Evolutionary conservation across 92 coral and sea anemone genomes (phyloP), one percentile per base, ranked within the genome.

Genomic region (Porites lobata): DNA sequence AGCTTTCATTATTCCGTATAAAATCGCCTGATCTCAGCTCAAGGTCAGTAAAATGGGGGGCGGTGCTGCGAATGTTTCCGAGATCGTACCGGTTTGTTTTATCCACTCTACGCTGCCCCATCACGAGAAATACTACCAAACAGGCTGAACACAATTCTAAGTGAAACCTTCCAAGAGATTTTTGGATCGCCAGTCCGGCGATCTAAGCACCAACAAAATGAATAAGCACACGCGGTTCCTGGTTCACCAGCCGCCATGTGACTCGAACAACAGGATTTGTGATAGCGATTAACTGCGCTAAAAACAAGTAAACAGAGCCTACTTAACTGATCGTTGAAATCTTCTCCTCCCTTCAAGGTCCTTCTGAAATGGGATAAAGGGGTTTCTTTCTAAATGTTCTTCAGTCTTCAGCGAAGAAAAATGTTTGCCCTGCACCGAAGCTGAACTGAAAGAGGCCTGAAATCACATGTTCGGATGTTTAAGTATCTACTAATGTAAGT

Each of bases 21-120:
- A 83, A 64, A 29, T 83, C 81, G 71, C 61, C 61, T 11, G 80
- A 84, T n/a, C 73, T 56, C 20, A 84, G 57, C 54, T 84, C 20
- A 13, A 84, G 64, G 52, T 54, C 80, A 22, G 54, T 53, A 12
- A 84, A 22, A 52, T 72, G 22, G 70, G 87, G 87, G 69, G 38
- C 32, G 56, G 80, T 59, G 81, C 71, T 32, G 54, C 70, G 72
- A 65, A 81, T 65, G 11, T 20, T 19, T 18, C 9, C 20, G 32
- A 81, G 22, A 47, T 81, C 85, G 58, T 64, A 15, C 24, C 19
- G 51, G 7, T 65, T 65, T 76, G 50, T 63, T 65, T 81, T 81
- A 20, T 81, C 76, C 10, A 81, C 76, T 29, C 76, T 81, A 29
- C n/a, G 66, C 17, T 66, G 65, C 7, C 80, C 64, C 9, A 50